Base-by-base conservation (phyloP, 2,113 vertebrate species). In the Glaucomys volans region DNA sequence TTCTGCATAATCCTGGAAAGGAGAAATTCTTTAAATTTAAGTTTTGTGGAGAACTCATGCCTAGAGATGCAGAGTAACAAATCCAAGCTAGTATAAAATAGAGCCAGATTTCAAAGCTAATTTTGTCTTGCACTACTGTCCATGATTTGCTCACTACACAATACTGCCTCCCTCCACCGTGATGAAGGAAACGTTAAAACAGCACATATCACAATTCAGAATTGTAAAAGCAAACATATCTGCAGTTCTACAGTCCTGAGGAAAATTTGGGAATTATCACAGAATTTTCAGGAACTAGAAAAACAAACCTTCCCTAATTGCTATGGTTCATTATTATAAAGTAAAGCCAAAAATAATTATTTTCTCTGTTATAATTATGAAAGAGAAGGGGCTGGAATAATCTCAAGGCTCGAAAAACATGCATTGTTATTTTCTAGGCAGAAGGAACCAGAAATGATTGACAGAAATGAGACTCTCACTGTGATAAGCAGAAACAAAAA, bases 391-490 rank as follows among this genome's bases (percentile, higher is more conserved):
- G 30, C 67, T 94, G 67, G 66, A 85, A 94, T 91, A 52, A 87
- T 93, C 84, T 91, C 92, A 87, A 88, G 88, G 40, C 86, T 96
- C 76, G 85, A 74, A 96, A 95, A 91, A 28, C 8, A 82, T 17
- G n/a, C 71, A 64, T 57, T 97, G 87, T 85, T 97, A 95, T 97
- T 95, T 96, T 88, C 89, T 93, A 91, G 86, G 79, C 96, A 87
- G 76, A 88, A 92, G 82, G 94, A 97, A 66, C 50, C 69, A 95
- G 95, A 95, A 93, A 84, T 97, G 95, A 95, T 95, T 97, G 97
- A 90, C 95, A 94, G 97, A 95, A 90, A 64, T 80, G 87, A 92
- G 92, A 95, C 93, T 90, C 66, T 94, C 52, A 47, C 92, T n/a
- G 0, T 82, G 95, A 95, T 92, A 85, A 96, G 76, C 91, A 90